Conservation (phyloP, 2,113 vertebrate species). For the Meleagris gallopavo region DNA sequence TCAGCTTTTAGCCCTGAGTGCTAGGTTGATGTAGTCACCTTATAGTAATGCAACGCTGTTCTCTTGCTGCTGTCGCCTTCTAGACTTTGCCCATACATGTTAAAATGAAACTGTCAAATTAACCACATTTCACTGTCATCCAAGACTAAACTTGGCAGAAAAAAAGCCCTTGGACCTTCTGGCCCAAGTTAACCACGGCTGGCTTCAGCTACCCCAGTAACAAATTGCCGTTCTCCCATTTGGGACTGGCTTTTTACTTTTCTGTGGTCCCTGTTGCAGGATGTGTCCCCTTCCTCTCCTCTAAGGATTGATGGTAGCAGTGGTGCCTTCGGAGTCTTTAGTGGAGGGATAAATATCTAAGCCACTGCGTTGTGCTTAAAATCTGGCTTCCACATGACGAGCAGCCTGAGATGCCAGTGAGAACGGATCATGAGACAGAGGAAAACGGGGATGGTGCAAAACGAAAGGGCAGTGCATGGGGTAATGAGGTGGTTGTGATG, state of each 20-base stretch:
- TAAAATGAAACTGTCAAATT: constrained; percentile 72
- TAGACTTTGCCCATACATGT: constrained; percentile 61
- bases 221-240: background rate
- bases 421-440: constrained; percentile 22
- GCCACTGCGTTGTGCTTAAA: constrained; percentile 27
- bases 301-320: background rate
- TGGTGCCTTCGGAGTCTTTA: background rate
- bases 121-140: constrained; percentile 67
- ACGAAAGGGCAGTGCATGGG: constrained; percentile 31
- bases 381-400: background rate
- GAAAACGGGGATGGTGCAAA: background rate
- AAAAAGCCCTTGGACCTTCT: constrained; percentile 67
- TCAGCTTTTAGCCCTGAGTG: background rate
- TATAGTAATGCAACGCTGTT: constrained; percentile 19
- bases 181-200: constrained; percentile 62
- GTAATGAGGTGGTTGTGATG: constrained; percentile 1
- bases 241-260: background rate
- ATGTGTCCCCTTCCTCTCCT: background rate
- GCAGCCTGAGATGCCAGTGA: background rate
- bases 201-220: constrained; percentile 30
- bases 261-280: background rate
- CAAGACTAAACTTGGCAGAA: constrained; percentile 64
- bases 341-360: background rate
- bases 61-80: constrained; percentile 25
- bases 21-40: background rate